Base-by-base conservation (phyloP, 1,140 invertebrate genomes). In the Caenorhabditis brenneri region DNA sequence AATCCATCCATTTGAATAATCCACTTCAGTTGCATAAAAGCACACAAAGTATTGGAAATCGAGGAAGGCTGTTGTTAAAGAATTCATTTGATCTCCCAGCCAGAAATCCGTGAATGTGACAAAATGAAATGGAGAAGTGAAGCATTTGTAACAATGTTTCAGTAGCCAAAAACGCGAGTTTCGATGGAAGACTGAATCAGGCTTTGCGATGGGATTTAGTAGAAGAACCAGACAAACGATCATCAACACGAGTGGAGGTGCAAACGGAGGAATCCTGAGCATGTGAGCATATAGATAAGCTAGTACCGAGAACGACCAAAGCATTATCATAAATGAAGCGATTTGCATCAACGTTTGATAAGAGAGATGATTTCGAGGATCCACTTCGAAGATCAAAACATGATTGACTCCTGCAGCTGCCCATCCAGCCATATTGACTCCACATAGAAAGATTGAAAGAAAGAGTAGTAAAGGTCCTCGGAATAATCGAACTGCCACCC, bases 31-130 rank as follows among this genome's bases (percentile, higher is more conserved):
- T 2, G 91, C 85, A 79, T 92, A 93, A 88, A 92, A 94, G 87
- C 93, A 94, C 24, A 95, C 91, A 80, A 98, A 94, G 92, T 95
- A 99, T 87, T 99, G 95, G 88, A 99, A 94, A 92, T 99, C 98
- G 1, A 96, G 91, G 81, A 99, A 94, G 1, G 95, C 94, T 0
- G 94, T 94, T 0, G 94, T 94, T 55, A 99, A 92, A 85, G 96
- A 98, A 90, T 81, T 98, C 86, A 99, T 93, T 91, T 99, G 98
- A 93, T 99, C 98, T 39, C 96, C 97, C 87, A 99, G 93, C 98
- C 98, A 99, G 93, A 99, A 99, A 92, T 99, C 97, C 36, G 97
- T 96, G 91, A 99, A 99, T 58, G 95, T 94, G 6, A 99, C 97
- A 89, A 95, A 95, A 86, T 95, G 95, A 89, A 99, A 97, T 49